These are phyloP conservation scores for Odontophorus gujanensis DNA, from an alignment of 2,113 vertebrate species.

Conservation along the genomic window DNA sequence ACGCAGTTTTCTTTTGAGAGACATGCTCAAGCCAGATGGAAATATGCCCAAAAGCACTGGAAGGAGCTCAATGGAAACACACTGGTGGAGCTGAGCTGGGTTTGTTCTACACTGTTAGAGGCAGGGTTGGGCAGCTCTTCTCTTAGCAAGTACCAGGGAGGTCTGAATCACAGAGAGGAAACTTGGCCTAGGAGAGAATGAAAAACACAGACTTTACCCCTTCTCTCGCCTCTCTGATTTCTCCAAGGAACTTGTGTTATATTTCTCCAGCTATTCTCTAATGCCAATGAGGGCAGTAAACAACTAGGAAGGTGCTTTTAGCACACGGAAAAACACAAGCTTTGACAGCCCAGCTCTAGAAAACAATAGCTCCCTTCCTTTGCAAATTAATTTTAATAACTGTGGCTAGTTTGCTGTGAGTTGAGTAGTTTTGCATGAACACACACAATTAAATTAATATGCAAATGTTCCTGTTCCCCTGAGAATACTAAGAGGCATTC, in stretches of 20 bases:
- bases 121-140: neutral
- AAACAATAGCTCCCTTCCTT: slow-evolving; percentile 58
- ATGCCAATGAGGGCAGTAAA: neutral
- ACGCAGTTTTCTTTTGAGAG: neutral
- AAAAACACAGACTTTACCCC: neutral
- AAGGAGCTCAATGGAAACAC: neutral
- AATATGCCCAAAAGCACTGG: neutral
- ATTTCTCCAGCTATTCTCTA: neutral
- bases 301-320: neutral
- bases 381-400: slow-evolving; percentile 80
- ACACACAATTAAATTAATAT: slow-evolving; percentile 83
- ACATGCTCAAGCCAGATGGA: neutral
- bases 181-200: neutral
- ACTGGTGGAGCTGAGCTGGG: neutral
- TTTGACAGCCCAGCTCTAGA: slow-evolving; percentile 54
- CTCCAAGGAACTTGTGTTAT: neutral
- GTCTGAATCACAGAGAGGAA: neutral
- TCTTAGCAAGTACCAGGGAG: neutral
- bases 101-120: neutral
- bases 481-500: slow-evolving; percentile 69
- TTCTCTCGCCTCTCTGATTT: neutral
- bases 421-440: slow-evolving; percentile 79
- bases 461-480: slow-evolving; percentile 74
- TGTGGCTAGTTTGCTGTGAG: slow-evolving; percentile 76
- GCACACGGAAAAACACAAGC: neutral